Conservation (phyloP, 2,113 vertebrate species). For the Hirundichthys speculiger region DNA sequence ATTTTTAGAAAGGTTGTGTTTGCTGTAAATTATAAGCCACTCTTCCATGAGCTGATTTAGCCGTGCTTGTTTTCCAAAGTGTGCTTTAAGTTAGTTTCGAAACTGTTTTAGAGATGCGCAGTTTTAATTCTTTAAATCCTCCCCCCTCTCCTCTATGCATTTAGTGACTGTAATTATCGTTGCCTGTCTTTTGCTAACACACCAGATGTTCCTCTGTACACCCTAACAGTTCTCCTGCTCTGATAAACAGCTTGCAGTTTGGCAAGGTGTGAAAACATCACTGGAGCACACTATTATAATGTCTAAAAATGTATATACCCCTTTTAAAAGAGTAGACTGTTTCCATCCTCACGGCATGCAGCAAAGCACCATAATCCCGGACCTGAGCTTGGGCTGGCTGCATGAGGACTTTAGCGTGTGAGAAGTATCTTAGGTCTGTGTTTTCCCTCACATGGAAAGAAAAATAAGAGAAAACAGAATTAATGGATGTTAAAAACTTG, state of each 20-base stretch:
- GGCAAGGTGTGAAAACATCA: constrained; percentile 4
- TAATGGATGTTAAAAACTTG: too few relatives aligned
- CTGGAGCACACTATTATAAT: not conserved
- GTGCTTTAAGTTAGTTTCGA: constrained; percentile 14
- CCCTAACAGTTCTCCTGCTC: constrained; percentile 27
- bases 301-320: constrained; percentile 1
- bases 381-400: too few relatives aligned
- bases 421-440: too few relatives aligned
- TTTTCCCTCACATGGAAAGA: too few relatives aligned
- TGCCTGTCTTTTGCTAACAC: constrained; percentile 30
- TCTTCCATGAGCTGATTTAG: constrained; percentile 17
- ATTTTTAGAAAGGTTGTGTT: constrained; percentile 33
- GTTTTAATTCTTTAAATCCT: not conserved
- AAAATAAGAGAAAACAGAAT: too few relatives aligned
- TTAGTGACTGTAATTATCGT: constrained; percentile 39
- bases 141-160: not conserved
- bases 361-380: too few relatives aligned
- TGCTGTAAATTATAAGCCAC: constrained; percentile 23
- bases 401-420: too few relatives aligned
- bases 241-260: constrained; percentile 35
- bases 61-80: constrained; percentile 6
- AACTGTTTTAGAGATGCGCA: constrained; percentile 25
- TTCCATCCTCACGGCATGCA: too few relatives aligned
- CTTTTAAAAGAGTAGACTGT: too few relatives aligned
- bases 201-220: constrained; percentile 50